phyloP scores from a whole-genome alignment of 2,888 invertebrate genomes.

The Epinotia bilunana region DNA sequence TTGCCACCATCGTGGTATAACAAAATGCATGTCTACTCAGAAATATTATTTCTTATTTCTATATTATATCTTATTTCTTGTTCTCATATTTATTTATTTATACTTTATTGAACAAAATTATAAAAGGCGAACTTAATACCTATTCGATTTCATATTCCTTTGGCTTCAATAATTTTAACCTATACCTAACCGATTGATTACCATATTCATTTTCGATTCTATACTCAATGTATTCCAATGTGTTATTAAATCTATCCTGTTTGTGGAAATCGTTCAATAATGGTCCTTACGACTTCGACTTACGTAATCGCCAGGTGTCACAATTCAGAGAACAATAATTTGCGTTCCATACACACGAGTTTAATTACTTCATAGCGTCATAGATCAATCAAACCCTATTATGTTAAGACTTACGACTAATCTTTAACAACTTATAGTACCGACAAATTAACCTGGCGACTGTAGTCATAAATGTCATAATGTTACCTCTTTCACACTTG shows the following conservation, averaged over 20 bases:
- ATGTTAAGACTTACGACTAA: neutral
- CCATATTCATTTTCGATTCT: constrained; percentile 4
- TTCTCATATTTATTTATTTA: too few species aligned
- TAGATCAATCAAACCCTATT: neutral
- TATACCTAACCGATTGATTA: neutral
- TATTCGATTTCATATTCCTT: neutral
- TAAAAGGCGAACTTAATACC: too few species aligned
- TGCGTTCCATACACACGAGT: neutral
- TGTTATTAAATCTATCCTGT: constrained; percentile 23
- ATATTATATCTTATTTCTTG: too few species aligned
- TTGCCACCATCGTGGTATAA: neutral
- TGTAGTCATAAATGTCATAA: too few species aligned
- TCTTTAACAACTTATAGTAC: neutral
- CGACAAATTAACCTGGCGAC: neutral
- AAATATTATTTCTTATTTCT: too few species aligned
- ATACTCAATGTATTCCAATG: constrained; percentile 12
- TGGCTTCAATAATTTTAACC: neutral
- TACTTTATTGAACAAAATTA: too few species aligned
- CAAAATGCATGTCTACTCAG: too few species aligned
- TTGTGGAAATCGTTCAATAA: neutral
- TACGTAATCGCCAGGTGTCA: neutral
- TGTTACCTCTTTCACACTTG: too few species aligned
- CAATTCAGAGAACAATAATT: neutral
- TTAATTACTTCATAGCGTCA: neutral
- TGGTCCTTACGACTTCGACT: neutral